Evolutionary conservation across 2,113 vertebrate species (phyloP).

Genomic region (Sus scrofa): DNA sequence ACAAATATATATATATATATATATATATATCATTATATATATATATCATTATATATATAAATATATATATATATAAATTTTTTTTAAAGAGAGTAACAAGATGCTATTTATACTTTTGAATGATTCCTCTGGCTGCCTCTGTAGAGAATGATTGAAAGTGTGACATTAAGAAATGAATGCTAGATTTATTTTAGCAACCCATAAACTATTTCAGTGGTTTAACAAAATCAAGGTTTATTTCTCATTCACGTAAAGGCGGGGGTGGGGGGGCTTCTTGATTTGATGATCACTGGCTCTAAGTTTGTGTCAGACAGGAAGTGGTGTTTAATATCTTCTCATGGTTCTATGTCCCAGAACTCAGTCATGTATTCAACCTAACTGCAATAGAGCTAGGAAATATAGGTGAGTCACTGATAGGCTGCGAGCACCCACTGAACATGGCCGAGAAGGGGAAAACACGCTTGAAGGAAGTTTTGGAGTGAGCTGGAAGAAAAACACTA

Average conservation of each 20-base stretch:
- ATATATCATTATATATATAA: too few species aligned
- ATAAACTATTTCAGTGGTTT: not conserved
- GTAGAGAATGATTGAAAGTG: not conserved
- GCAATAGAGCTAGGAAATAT: not conserved
- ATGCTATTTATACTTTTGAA: not conserved
- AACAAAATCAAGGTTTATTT: not conserved
- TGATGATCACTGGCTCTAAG: not conserved
- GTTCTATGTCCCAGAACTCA: not conserved
- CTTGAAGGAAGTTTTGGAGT: not conserved
- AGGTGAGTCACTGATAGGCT: not conserved
- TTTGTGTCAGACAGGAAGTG: not conserved
- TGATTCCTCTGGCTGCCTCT: not conserved
- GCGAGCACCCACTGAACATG: not conserved
- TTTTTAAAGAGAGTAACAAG: not conserved
- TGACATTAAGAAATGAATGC: not conserved
- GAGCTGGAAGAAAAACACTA: not conserved
- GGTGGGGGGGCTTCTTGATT: not conserved
- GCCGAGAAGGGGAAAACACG: not conserved
- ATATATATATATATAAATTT: too few species aligned
- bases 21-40: too few species aligned
- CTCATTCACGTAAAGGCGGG: not conserved
- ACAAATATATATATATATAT: too few species aligned
- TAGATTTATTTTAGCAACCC: not conserved
- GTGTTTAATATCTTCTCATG: not conserved
- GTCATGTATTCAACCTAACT: too few species aligned